A percentile compares a stretch with the other conserved stretches of the same genome.
Conservation (phyloP, 1,140 invertebrate genomes). For the Pogonomyrmex barbatus region DNA sequence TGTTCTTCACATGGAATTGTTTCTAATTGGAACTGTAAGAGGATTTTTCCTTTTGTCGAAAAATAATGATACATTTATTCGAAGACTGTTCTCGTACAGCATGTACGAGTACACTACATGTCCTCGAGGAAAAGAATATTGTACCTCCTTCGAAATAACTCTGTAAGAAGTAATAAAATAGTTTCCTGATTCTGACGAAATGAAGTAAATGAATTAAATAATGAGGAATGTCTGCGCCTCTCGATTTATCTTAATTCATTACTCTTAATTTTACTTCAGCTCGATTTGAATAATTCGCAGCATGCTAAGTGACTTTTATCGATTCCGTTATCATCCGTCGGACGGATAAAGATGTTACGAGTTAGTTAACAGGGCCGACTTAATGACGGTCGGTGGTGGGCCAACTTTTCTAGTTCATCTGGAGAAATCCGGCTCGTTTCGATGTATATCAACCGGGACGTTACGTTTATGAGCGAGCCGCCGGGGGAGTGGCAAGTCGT, state of each 20-base stretch:
- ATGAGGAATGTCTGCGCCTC: neutral
- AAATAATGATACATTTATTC: neutral
- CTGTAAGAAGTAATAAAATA: neutral
- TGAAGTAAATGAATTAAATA: constrained; percentile 11
- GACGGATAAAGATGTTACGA: constrained; percentile 48
- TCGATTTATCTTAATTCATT: neutral
- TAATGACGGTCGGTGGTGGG: constrained; percentile 36
- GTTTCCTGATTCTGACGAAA: neutral
- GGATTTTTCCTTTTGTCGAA: neutral
- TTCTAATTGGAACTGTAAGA: neutral
- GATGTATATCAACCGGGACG: constrained; percentile 60
- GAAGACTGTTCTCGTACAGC: neutral
- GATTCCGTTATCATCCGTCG: constrained; percentile 31
- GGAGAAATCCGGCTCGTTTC: constrained; percentile 42
- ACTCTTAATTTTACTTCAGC: constrained; percentile 3
- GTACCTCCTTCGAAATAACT: neutral
- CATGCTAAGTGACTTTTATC: constrained; percentile 5
- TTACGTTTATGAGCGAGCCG: constrained; percentile 49
- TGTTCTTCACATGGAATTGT: neutral
- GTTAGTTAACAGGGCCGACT: constrained; percentile 45
- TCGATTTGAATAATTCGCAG: constrained; percentile 38
- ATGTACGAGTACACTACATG: neutral
- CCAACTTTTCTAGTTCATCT: constrained; percentile 61
- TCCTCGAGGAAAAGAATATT: neutral
- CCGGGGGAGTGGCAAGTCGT: constrained; percentile 42